Conservation (phyloP, 1,140 invertebrate genomes). For the Helicoverpa zea region DNA sequence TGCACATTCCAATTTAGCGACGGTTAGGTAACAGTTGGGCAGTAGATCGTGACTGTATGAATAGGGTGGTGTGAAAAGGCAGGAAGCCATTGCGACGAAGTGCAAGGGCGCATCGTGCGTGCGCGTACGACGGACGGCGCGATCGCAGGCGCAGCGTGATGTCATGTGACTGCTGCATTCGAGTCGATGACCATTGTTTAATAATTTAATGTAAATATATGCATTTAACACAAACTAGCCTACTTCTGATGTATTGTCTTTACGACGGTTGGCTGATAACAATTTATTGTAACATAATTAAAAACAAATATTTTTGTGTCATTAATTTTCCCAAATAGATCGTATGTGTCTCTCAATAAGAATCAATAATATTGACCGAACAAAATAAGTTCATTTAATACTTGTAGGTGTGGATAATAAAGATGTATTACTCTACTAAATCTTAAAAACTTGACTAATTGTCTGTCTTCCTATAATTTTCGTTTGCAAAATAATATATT, state of each 20-base stretch:
- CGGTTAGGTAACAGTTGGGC: constrained; percentile 58
- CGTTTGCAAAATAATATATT: not conserved
- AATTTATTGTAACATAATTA: not conserved
- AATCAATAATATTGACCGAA: too few species aligned
- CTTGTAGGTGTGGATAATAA: too few species aligned
- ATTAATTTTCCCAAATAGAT: too few species aligned
- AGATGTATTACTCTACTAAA: too few species aligned
- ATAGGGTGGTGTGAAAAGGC: constrained; percentile 71
- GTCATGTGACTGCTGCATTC: constrained; percentile 37
- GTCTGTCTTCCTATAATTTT: not conserved
- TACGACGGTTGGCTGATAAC: not conserved
- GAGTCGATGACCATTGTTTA: constrained; percentile 40
- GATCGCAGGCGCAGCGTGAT: constrained; percentile 45
- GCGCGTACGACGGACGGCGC: constrained; percentile 6
- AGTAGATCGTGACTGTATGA: constrained; percentile 68
- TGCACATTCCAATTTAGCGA: constrained; percentile 56
- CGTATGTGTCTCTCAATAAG: too few species aligned
- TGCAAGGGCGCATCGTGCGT: constrained; percentile 70
- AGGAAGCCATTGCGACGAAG: constrained; percentile 69
- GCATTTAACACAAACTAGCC: not conserved
- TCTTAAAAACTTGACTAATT: not conserved
- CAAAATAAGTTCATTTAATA: too few species aligned
- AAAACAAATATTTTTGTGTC: too few species aligned
- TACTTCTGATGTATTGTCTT: not conserved
- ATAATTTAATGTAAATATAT: constrained; percentile 17